Conservation (phyloP, 2,113 vertebrate genomes). For the Ginglymostoma cirratum region DNA sequence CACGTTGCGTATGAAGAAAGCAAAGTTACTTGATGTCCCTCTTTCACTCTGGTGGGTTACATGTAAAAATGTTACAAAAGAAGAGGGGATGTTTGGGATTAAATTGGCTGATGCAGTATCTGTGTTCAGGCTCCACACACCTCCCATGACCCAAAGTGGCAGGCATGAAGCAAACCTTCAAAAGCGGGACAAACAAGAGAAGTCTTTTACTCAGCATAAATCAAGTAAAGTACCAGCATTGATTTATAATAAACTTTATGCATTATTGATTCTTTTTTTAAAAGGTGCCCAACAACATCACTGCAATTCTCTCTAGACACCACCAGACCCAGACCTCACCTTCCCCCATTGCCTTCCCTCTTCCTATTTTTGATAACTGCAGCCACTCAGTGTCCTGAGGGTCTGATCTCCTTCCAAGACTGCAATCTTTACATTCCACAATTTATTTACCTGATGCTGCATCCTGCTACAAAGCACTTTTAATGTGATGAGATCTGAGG, state of each 20-base stretch:
- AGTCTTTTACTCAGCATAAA: background rate
- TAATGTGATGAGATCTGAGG: background rate
- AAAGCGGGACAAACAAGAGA: background rate
- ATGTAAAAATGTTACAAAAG: background rate
- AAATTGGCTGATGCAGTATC: background rate
- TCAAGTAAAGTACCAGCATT: background rate
- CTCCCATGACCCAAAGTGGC: no score
- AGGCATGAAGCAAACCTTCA: background rate
- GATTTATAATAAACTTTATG: no score
- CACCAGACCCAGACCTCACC: background rate
- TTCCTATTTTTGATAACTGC: background rate
- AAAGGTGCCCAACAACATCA: background rate
- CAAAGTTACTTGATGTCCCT: background rate
- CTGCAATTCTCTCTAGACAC: background rate
- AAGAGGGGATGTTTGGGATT: background rate
- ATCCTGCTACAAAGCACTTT: background rate
- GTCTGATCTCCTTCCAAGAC: background rate
- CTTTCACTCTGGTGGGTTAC: background rate
- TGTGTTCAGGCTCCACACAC: no score
- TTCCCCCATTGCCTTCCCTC: no score
- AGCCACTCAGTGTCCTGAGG: background rate
- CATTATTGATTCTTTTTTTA: no score
- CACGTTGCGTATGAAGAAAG: background rate
- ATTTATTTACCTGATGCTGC: background rate
- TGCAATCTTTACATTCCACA: background rate